Conservation (phyloP, 1,140 invertebrate genomes). For the Cydia fagiglandana region DNA sequence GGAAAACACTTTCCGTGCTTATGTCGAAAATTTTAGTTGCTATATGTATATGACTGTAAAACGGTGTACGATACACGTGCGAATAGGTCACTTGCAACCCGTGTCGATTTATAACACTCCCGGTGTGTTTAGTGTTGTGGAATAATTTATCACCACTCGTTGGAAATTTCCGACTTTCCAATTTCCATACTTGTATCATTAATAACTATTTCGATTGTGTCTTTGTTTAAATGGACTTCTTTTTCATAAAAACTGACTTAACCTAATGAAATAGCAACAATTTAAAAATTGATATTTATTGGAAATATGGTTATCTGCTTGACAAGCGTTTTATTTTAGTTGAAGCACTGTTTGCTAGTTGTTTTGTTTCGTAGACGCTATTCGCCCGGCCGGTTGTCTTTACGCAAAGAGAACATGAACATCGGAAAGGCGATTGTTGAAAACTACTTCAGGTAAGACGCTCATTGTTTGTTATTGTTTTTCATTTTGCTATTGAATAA, state of each 20-base stretch:
- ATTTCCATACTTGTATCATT: too few species aligned
- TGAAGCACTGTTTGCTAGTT: constrained; percentile 60
- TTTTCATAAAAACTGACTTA: not conserved
- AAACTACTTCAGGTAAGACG: constrained; percentile 85
- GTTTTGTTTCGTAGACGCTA: constrained; percentile 86
- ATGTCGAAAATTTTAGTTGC: too few species aligned
- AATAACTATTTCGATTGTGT: too few species aligned
- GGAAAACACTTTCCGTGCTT: too few species aligned
- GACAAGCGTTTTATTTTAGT: constrained; percentile 43
- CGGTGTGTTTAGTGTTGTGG: too few species aligned
- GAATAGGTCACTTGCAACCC: too few species aligned
- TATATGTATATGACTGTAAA: too few species aligned
- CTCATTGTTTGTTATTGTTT: not conserved
- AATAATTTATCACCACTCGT: too few species aligned
- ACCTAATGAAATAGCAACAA: not conserved
- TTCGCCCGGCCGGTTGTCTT: constrained; percentile 87
- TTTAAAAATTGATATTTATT: not conserved
- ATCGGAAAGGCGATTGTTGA: constrained; percentile 86
- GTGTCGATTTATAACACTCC: too few species aligned
- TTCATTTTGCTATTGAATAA: not conserved
- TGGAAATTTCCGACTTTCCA: too few species aligned
- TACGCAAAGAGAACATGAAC: constrained; percentile 87
- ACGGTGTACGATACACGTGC: too few species aligned
- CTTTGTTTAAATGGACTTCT: not conserved
- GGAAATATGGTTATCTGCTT: not conserved